Evolutionary conservation across 2,888 invertebrate genomes (phyloP).

Genomic region (Pollenia angustigena): DNA sequence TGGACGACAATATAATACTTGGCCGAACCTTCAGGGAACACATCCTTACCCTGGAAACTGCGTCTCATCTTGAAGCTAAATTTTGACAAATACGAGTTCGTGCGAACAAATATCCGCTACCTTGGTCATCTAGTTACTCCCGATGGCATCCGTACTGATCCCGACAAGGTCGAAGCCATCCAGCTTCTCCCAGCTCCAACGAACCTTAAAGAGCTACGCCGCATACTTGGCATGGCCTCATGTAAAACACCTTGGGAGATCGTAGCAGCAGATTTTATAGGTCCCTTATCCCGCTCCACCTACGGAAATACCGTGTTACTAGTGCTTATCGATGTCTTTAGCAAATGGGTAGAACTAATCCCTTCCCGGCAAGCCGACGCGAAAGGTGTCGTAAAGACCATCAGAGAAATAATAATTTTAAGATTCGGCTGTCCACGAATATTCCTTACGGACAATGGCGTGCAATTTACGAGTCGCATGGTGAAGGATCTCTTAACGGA

Average conservation of each 20-base stretch:
- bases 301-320: conserved; percentile 2
- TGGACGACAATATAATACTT: too few relatives aligned
- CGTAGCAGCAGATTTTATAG: background rate
- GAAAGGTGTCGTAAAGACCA: background rate
- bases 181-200: background rate
- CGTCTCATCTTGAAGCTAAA: too few relatives aligned
- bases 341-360: conserved; percentile 12
- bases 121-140: too few relatives aligned
- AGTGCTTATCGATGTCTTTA: background rate
- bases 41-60: too few relatives aligned
- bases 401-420: background rate
- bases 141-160: too few relatives aligned
- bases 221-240: background rate
- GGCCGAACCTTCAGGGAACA: too few relatives aligned
- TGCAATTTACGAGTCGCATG: background rate
- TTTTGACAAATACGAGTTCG: too few relatives aligned
- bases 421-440: background rate
- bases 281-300: background rate
- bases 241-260: background rate
- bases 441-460: background rate
- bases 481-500: background rate
- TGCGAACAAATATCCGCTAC: too few relatives aligned
- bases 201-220: background rate
- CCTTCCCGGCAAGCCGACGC: background rate
- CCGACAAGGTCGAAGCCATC: too few relatives aligned